Conservation (phyloP, 2,113 vertebrate genomes). For the Hippoglossus stenolepis region DNA sequence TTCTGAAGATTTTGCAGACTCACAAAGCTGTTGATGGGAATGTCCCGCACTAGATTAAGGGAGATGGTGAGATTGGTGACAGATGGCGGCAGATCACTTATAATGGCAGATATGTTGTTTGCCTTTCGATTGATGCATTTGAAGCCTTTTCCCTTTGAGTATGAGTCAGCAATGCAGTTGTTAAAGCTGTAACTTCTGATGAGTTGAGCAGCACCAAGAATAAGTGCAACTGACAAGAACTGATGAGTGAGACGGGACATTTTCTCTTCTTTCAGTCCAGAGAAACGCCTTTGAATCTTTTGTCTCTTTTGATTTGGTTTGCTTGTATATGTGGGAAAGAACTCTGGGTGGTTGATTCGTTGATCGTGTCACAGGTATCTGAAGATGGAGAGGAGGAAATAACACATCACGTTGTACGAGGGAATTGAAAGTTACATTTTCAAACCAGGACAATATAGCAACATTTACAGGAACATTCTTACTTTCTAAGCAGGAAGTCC, state of each 20-base stretch:
- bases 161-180: conserved; percentile 79
- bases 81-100: conserved; percentile 70
- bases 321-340: conserved; percentile 1
- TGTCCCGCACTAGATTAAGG: conserved; percentile 1
- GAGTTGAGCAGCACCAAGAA: conserved; percentile 44
- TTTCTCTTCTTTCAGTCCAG: background rate
- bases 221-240: conserved; percentile 27
- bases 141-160: conserved; percentile 44
- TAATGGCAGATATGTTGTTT: conserved; percentile 37
- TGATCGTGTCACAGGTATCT: conserved; percentile 27
- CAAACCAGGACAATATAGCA: background rate
- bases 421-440: background rate
- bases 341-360: background rate
- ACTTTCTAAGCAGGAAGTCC: background rate
- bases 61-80: conserved; percentile 67
- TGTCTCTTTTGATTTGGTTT: background rate
- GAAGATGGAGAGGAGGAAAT: conserved; percentile 18
- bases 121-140: conserved; percentile 70
- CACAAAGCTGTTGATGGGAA: conserved; percentile 66
- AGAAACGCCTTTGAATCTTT: background rate
- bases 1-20: conserved; percentile 59
- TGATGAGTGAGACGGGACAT: conserved; percentile 52
- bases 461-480: background rate
- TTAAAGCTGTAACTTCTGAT: conserved; percentile 78
- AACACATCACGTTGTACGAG: background rate